These are phyloP conservation scores for Hypsopygia costalis DNA, from an alignment of 2,888 invertebrate genomes.

Conservation along the genomic window DNA sequence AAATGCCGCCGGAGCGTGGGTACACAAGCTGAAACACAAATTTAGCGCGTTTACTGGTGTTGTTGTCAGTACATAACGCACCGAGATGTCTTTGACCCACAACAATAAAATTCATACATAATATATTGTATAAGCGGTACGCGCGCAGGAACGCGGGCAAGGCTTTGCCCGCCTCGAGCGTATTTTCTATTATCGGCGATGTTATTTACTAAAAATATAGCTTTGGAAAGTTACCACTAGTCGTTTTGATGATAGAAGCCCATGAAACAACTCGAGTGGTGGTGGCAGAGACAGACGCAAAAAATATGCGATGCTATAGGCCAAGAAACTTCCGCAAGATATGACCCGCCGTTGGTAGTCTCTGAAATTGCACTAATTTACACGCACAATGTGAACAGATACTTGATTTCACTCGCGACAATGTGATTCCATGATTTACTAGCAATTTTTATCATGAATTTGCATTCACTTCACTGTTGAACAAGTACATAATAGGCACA, in stretches of 20 bases:
- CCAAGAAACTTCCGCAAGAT: slow-evolving; percentile 74
- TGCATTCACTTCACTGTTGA: slow-evolving; percentile 51
- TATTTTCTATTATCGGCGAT: slow-evolving; percentile 41
- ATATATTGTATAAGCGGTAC: slow-evolving; percentile 52
- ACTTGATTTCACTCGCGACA: slow-evolving; percentile 49
- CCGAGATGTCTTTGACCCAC: slow-evolving; percentile 72
- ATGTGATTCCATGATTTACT: slow-evolving; percentile 60
- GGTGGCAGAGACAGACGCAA: slow-evolving; percentile 62
- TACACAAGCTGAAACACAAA: slow-evolving; percentile 65
- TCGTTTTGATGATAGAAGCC: slow-evolving; percentile 47
- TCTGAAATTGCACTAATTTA: slow-evolving; percentile 39
- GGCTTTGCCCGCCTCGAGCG: slow-evolving; percentile 40
- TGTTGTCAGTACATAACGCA: slow-evolving; percentile 53
- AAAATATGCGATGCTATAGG: slow-evolving; percentile 75
- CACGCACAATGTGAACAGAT: slow-evolving; percentile 39
- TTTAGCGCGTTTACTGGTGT: slow-evolving; percentile 47
- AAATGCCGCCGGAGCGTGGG: slow-evolving; percentile 33
- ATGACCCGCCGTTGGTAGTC: slow-evolving; percentile 51
- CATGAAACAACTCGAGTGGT: slow-evolving; percentile 54
- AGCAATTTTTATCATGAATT: slow-evolving; percentile 53
- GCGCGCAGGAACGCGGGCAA: slow-evolving; percentile 64
- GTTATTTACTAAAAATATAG: slow-evolving; percentile 33
- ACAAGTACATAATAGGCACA: slow-evolving; percentile 67
- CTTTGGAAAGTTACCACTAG: slow-evolving; percentile 57
- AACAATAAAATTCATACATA: slow-evolving; percentile 70